Percentiles rank a stretch among this genome's conserved stretches.
phyloP scores from a whole-genome alignment of 2,797 vertebrate genomes.

The Microctenopoma steveboyesi region DNA sequence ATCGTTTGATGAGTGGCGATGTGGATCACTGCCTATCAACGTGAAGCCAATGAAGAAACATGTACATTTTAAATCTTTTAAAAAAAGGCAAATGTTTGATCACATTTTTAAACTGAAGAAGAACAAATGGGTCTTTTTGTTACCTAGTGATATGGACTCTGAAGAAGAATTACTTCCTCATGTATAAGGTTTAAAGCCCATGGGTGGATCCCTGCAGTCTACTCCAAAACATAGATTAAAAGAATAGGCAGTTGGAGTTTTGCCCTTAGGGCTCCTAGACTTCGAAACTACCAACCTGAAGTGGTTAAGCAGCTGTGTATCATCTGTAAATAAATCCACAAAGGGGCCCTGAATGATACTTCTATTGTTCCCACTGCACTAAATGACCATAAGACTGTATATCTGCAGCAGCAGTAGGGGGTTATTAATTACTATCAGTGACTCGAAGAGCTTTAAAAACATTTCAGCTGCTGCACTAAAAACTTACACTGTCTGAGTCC shows the following conservation, averaged over 20 bases:
- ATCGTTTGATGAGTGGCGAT: conserved; percentile 21
- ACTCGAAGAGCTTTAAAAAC: not conserved
- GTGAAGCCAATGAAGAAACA: too few relatives aligned
- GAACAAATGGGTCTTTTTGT: too few relatives aligned
- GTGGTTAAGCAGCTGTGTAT: conserved; percentile 9
- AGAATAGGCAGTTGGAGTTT: conserved; percentile 13
- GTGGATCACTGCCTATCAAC: not conserved
- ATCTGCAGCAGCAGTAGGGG: conserved; percentile 5
- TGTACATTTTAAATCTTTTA: too few relatives aligned
- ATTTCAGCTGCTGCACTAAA: not conserved
- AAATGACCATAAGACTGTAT: conserved; percentile 3
- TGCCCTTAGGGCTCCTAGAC: conserved; percentile 16
- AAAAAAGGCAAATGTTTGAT: too few relatives aligned
- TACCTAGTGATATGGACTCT: too few relatives aligned
- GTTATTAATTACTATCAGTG: conserved; percentile 3
- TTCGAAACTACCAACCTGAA: conserved; percentile 9
- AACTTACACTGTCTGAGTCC: not conserved
- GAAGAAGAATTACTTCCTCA: not conserved
- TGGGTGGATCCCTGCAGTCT: not conserved
- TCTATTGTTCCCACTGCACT: conserved; percentile 7
- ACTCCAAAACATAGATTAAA: conserved; percentile 30
- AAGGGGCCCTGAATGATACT: conserved; percentile 11
- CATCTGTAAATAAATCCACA: conserved; percentile 8
- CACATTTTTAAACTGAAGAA: too few relatives aligned
- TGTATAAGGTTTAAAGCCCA: not conserved